phyloP scores from a whole-genome alignment of 2,113 vertebrate genomes.

The Otus sunia region DNA sequence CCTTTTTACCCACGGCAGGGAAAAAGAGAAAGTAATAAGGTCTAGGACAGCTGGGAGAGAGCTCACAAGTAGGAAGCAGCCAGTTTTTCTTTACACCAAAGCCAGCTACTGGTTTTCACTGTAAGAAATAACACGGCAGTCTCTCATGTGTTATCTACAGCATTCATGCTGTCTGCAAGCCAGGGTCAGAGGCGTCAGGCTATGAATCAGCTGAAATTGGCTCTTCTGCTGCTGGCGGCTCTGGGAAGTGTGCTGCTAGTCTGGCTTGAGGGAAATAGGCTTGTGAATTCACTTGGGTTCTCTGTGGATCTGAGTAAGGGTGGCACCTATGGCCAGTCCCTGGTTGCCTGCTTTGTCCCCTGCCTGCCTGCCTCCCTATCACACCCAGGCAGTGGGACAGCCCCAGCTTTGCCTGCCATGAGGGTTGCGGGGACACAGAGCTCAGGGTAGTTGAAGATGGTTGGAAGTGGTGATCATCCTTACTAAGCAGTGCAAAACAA shows the following conservation, averaged over 20 bases:
- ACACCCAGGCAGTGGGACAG: not conserved
- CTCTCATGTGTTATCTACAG: not conserved
- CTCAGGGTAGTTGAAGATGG: not conserved
- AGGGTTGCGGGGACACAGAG: accelerated
- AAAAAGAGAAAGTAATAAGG: not conserved
- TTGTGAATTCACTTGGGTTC: not conserved
- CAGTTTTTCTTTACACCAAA: not conserved
- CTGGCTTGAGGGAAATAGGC: not conserved
- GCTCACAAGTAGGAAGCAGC: not conserved
- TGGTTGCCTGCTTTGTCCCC: not conserved
- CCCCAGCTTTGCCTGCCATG: not conserved
- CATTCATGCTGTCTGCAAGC: not conserved
- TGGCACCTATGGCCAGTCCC: not conserved
- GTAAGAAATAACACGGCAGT: not conserved
- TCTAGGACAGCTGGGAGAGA: not conserved
- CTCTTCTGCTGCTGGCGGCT: not conserved
- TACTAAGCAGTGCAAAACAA: not conserved
- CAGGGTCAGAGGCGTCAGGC: not conserved
- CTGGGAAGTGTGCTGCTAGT: not conserved
- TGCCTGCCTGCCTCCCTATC: not conserved
- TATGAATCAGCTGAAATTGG: not conserved
- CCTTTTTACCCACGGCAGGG: not conserved
- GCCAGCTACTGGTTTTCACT: not conserved
- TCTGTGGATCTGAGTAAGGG: not conserved
- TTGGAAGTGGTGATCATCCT: not conserved